phyloP scores from a whole-genome alignment of 1,140 invertebrate genomes.

The Armadillidium nasatum region DNA sequence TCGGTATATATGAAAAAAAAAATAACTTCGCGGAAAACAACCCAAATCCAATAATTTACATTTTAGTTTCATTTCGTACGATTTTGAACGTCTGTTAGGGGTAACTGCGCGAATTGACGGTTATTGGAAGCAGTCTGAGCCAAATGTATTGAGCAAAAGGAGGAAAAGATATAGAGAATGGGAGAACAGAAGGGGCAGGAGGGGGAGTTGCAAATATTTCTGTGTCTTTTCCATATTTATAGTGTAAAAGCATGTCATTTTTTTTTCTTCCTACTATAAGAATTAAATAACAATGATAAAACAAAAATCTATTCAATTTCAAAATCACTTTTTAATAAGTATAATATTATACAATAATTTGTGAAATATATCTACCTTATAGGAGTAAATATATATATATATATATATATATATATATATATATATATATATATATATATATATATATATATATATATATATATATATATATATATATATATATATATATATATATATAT shows the following conservation, averaged over 20 bases:
- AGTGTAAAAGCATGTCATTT: too few relatives aligned
- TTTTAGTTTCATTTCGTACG: conserved; percentile 6
- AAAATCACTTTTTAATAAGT: too few relatives aligned
- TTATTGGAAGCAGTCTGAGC: conserved; percentile 7
- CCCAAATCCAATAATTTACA: conserved; percentile 10
- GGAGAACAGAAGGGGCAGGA: not conserved
- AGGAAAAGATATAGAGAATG: not conserved
- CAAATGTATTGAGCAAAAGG: not conserved
- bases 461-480: not conserved
- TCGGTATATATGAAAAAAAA: not conserved
- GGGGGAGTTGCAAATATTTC: too few relatives aligned
- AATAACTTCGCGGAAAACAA: not conserved
- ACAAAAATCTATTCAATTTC: too few relatives aligned
- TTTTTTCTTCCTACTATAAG: too few relatives aligned
- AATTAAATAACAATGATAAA: too few relatives aligned
- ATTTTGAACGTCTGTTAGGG: conserved; percentile 8
- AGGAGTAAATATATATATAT: too few relatives aligned
- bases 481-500: not conserved
- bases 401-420: not conserved
- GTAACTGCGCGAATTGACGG: conserved; percentile 10
- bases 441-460: not conserved
- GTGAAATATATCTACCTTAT: too few relatives aligned
- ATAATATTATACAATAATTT: too few relatives aligned
- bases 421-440: not conserved
- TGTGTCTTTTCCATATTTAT: too few relatives aligned